Base-by-base conservation (phyloP, 2,888 invertebrate genomes). In the Drosophila ustulata region DNA sequence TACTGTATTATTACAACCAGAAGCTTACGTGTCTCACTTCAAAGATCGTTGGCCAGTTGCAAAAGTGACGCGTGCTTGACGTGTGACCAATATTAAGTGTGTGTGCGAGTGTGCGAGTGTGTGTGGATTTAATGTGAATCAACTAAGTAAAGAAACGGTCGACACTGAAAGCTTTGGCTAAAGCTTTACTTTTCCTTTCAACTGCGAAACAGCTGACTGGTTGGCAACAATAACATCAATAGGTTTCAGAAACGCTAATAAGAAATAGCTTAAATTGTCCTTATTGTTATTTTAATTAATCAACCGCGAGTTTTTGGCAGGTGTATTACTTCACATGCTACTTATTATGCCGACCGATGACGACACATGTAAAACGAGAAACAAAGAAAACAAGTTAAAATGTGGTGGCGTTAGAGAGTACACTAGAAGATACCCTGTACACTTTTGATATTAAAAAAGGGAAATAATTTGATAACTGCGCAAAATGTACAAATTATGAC, bases 61-160 rank as follows among this genome's bases (percentile, higher is more conserved):
- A 51, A 32, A 49, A 46, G 56, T 80, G 84, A 84, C 84, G 82
- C 84, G 78, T 82, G 78, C 77, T 59, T 65, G 68, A 72, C 65
- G 74, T 76, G 73, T 30, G 78, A 32, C 64, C 57, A 66, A 57
- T 71, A 41, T 51, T 8, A 49, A 52, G 25, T 72, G 25, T 34
- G 25, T 23, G 3, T 41, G 26, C 7, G 4, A 4, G 26, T 9
- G 34, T 45, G 49, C 46, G 43, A 49, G 8, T 46, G 39, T 53
- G 47, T 61, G n/a, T 18, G 32, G 49, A 11, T 8, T 11, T n/a
- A 18, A 32, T n/a, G 9, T 62, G 47, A 74, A 62, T 71, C 55
- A 55, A 50, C 46, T 18, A 13, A 5, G 30, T 34, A 43, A 49
- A 49, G 61, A 53, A 58, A 56, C 43, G 47, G 18, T 52, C 46